Conservation (phyloP, 1,140 invertebrate species). For the Ladona fulva region DNA sequence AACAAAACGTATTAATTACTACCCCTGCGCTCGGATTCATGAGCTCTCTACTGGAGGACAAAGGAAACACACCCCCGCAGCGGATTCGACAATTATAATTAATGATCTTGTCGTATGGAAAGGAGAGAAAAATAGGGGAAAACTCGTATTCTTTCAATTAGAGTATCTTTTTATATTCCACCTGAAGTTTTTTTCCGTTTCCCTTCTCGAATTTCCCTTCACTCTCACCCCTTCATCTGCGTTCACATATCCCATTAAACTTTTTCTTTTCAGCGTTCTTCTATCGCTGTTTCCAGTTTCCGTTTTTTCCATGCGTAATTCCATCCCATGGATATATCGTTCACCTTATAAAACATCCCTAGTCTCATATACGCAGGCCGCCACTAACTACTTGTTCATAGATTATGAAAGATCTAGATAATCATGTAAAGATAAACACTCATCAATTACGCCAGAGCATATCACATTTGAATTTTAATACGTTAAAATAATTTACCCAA, state of each 20-base stretch:
- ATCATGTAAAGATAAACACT: no score
- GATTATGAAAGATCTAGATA: no score
- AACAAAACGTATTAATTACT: neutral
- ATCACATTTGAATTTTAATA: no score
- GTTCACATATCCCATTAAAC: neutral
- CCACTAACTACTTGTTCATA: no score
- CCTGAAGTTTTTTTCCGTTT: neutral
- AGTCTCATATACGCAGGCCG: no score
- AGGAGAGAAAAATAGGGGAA: neutral
- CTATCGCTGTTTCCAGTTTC: neutral
- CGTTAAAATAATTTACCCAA: no score
- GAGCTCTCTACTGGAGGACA: neutral
- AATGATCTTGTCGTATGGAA: neutral
- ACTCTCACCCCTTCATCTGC: neutral
- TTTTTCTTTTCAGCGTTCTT: neutral
- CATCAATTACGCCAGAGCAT: no score
- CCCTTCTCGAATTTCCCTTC: neutral
- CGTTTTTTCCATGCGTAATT: no score
- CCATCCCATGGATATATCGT: no score
- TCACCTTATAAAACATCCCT: no score
- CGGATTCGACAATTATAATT: constrained; percentile 7
- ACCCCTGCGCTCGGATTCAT: neutral
- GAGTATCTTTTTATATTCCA: neutral
- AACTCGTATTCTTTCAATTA: neutral
- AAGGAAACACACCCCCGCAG: neutral